Conservation (phyloP, 1,140 invertebrate species). For the Drosophila sulfurigaster region DNA sequence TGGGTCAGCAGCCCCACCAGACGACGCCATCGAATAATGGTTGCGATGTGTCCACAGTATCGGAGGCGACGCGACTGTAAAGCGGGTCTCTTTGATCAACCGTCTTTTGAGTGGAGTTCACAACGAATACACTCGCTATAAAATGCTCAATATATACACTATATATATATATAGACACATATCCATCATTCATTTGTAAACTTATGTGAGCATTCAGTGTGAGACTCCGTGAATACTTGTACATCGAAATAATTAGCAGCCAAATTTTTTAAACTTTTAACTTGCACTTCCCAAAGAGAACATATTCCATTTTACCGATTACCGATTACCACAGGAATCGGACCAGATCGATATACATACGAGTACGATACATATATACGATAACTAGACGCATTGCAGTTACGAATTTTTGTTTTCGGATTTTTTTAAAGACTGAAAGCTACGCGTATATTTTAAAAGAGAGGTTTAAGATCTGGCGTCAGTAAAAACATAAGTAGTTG, state of each 20-base stretch:
- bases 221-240: conserved; percentile 14
- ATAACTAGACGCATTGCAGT: conserved; percentile 45
- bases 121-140: not conserved
- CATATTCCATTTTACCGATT: not conserved
- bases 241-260: conserved; percentile 51
- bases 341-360: not conserved
- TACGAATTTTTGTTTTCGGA: conserved; percentile 49
- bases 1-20: conserved; percentile 48
- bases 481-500: conserved; percentile 44
- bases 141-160: conserved; percentile 1
- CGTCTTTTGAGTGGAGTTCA: conserved; percentile 28
- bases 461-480: conserved; percentile 41
- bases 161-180: conserved; percentile 3
- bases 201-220: conserved; percentile 17
- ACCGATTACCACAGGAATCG: not conserved
- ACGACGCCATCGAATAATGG: conserved; percentile 36
- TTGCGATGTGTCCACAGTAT: conserved; percentile 72
- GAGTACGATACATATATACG: not conserved
- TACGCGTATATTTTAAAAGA: conserved; percentile 57
- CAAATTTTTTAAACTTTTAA: conserved; percentile 52
- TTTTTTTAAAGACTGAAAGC: conserved; percentile 77
- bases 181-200: conserved; percentile 16
- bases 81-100: not conserved
- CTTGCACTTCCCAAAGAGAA: conserved; percentile 6
- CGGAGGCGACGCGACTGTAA: conserved; percentile 81